Base-by-base conservation (phyloP, 2,797 vertebrate species). In the Erethizon dorsatum region DNA sequence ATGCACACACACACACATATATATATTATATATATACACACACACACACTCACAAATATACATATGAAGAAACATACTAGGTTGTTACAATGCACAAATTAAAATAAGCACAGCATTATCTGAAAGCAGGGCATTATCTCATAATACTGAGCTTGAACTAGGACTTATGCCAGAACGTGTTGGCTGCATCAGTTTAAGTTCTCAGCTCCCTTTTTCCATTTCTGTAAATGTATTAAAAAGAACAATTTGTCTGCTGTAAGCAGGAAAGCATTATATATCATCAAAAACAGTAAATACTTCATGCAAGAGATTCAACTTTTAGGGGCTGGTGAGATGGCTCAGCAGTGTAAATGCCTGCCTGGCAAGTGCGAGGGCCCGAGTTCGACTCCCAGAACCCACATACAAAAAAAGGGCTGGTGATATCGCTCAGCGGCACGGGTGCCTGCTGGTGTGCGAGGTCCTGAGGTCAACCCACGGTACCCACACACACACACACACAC, bases 211-310 rank as follows among this genome's bases (percentile, higher is more conserved):
- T 47, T 54, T 71, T 95, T 78, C 71, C 37, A 50, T 90, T 90
- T 88, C 41, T 93, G 50, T 50, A 75, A 86, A 90, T 71, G 3
- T 65, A 52, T 80, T 86, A 59, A 82, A 80, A 47, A 93, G 65
- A 90, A 73, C 26, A n/a, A 78, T 65, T 56, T 95, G 14, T 63
- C 80, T 93, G 31, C 65, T 93, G 2, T 52, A 82, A 65, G 79
- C 14, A 82, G 65, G 41, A 93, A 75, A 77, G 24, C 31, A 93
- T 41, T 73, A 57, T 5, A 47, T 65, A 56, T 4, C 73, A 80
- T 45, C 20, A 80, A 75, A 80, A 63, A 65, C 24, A 54, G 67
- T 71, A n/a, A 90, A 83, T 63, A 67, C 26, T 57, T 45, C 83
- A 93, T 84, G 2, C 18, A 79, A 90, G 73, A 93, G 65, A 73